Evolutionary conservation across 1,140 invertebrate genomes (phyloP), one percentile per base, ranked within the genome.

Genomic region (Meloidogyne exigua): DNA sequence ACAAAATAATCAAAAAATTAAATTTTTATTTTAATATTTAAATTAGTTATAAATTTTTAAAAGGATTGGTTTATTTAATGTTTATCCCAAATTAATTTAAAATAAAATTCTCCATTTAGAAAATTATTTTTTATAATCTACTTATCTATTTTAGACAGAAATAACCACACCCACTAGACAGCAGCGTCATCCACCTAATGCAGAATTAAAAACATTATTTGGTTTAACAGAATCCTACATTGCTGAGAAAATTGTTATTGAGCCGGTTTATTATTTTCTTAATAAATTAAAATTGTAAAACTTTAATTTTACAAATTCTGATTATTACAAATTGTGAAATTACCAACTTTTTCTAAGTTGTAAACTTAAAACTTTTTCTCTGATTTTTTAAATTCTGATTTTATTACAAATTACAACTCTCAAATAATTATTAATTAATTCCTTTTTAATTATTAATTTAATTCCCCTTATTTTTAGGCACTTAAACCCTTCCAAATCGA

Each of bases 401-500:
- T 64, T n/a, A n/a, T n/a, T 18, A 32, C 28, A 32, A 32, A 32
- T 39, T 39, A 10, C 9, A 39, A 39, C 9, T 39, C 9, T 32
- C 2, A n/a, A 63, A 18, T 21, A 25, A 64, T 64, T 7, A 64
- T 0, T 12, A 7, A n/a, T 18, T 9, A 21, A 25, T 11, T 5
- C n/a, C n/a, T n/a, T 21, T 64, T 15, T 15, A 25, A 25, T 25
- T 21, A 7, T 64, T 25, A 57, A 23, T 49, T 28, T 64, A 72
- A 21, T 21, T 25, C 13, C 28, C 0, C 0, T 39, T 18, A 94
- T 94, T 85, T 32, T 57, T 57, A 57, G 49, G 21, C 49, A n/a
- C 89, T 98, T 79, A 92, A 93, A 82, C 95, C 96, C 0, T 99
- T 98, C 87, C 92, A 98, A 72, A 95, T 95, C 0, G 95, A 98